These are phyloP conservation scores for Crenuchus spilurus DNA, from an alignment of 2,797 vertebrate genomes.

Conservation along the genomic window DNA sequence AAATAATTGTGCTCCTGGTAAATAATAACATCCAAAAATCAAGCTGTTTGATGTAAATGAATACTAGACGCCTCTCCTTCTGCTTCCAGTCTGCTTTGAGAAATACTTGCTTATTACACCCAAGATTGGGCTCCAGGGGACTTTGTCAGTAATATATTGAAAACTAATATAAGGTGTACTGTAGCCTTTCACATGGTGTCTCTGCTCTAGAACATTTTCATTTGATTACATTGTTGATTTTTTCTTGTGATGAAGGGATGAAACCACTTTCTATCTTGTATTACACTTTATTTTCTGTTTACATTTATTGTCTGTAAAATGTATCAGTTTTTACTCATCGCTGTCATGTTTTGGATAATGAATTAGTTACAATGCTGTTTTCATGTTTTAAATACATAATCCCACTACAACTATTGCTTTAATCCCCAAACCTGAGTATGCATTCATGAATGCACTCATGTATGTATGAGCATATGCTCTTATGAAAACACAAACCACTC, in stretches of 20 bases:
- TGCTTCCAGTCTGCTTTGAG: neutral
- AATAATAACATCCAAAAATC: no score
- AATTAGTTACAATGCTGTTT: conserved; percentile 4
- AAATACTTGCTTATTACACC: no score
- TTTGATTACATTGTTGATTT: neutral
- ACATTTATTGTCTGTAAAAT: no score
- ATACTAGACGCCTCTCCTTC: neutral
- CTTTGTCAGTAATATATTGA: neutral
- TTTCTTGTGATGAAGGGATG: neutral
- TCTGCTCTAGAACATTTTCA: neutral
- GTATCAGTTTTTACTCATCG: no score
- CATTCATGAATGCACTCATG: conserved; percentile 52
- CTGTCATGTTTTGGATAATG: no score
- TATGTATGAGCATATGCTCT: conserved; percentile 49
- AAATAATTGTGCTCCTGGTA: no score
- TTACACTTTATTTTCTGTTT: no score
- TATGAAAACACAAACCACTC: conserved; percentile 44
- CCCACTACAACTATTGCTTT: conserved; percentile 22
- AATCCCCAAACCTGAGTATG: conserved; percentile 32
- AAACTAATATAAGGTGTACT: neutral
- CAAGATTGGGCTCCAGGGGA: neutral
- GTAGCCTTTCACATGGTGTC: neutral
- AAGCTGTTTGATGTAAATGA: neutral
- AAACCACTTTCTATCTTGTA: no score
- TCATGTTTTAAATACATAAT: conserved; percentile 55